Conservation (phyloP, 1,140 invertebrate species). For the Vanessa tameamea region DNA sequence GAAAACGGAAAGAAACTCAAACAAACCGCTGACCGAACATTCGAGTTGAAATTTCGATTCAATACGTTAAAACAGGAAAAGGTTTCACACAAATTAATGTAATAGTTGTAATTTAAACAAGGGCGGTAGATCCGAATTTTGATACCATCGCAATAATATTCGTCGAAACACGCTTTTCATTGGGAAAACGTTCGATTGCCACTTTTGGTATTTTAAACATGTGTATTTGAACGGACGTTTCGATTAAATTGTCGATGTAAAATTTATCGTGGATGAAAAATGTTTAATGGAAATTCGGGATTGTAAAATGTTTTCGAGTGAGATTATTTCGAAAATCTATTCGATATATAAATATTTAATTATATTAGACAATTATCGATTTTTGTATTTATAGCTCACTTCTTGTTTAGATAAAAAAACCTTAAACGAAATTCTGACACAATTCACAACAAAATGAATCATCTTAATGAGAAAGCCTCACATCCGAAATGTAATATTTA, state of each 20-base stretch:
- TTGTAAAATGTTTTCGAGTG: background rate
- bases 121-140: background rate
- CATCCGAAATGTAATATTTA: no score
- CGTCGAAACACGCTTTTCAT: constrained; percentile 21
- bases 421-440: no score
- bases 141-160: constrained; percentile 20
- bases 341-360: no score
- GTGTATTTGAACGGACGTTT: constrained; percentile 24
- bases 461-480: no score
- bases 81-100: constrained; percentile 12
- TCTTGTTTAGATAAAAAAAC: no score
- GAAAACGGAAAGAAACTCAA: no score
- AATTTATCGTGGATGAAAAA: constrained; percentile 20
- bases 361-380: no score
- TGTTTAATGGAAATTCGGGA: background rate
- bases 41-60: no score
- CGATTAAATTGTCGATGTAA: constrained; percentile 17
- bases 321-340: no score
- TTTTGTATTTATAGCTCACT: no score
- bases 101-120: constrained; percentile 24
- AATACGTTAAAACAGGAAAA: constrained; percentile 2
- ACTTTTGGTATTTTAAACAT: constrained; percentile 39
- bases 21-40: no score
- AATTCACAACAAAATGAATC: no score
- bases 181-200: constrained; percentile 30